These are phyloP conservation scores for Pristionchus arcanus DNA, from an alignment of 2,888 invertebrate species.

Conservation along the genomic window DNA sequence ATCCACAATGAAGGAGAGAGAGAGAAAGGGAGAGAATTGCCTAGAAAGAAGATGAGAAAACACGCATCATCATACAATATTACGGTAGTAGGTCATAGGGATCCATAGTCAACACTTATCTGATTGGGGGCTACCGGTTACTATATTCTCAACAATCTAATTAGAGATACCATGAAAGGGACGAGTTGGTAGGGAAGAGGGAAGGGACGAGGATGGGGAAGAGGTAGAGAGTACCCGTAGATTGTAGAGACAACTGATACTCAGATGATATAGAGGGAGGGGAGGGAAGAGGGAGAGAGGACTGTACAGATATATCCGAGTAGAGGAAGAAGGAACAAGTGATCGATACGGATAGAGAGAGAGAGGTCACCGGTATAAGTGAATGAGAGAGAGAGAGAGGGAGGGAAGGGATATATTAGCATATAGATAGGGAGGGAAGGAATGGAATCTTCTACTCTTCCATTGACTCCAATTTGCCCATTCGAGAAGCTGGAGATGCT, in stretches of 20 bases:
- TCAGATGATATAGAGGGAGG: slow-evolving; percentile 8
- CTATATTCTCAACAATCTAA: slow-evolving; percentile 10
- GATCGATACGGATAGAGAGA: background rate
- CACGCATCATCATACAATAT: background rate
- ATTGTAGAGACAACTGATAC: slow-evolving; percentile 41
- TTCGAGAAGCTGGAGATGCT: slow-evolving; percentile 52
- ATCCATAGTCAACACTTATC: background rate
- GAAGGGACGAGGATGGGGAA: background rate
- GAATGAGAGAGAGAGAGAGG: background rate
- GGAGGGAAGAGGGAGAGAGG: background rate
- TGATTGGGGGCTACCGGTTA: slow-evolving; percentile 26
- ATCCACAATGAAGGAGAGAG: background rate
- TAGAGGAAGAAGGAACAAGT: background rate
- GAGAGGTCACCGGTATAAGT: background rate
- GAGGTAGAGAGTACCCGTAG: slow-evolving; percentile 17
- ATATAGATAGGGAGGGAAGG: background rate
- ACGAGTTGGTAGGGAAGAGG: background rate
- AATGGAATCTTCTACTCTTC: slow-evolving; percentile 21
- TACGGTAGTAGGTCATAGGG: background rate
- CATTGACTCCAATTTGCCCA: slow-evolving; percentile 42
- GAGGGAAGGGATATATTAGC: background rate
- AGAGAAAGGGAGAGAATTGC: slow-evolving; percentile 15
- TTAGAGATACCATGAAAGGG: background rate
- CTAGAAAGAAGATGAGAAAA: slow-evolving; percentile 14
- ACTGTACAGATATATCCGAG: slow-evolving; percentile 1